Evolutionary conservation across 1,140 invertebrate genomes (phyloP).

Genomic region (Orius laevigatus): DNA sequence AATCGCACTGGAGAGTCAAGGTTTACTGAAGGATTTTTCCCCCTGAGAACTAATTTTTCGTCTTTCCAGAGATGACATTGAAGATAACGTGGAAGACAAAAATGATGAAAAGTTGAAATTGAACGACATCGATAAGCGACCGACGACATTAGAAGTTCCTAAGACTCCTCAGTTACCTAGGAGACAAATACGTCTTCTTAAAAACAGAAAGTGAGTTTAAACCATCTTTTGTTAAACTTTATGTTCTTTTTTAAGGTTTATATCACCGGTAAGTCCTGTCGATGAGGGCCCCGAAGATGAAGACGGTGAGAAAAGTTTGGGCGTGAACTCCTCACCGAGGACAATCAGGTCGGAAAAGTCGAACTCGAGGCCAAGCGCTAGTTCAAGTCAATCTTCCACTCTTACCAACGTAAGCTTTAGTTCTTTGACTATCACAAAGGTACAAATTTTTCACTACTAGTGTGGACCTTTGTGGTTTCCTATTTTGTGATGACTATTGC

Average conservation of each 20-base stretch:
- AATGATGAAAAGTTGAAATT: neutral
- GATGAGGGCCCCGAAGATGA: slow-evolving; percentile 15
- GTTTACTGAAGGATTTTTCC: neutral
- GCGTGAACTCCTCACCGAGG: too few relatives aligned
- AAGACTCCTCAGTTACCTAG: slow-evolving; percentile 10
- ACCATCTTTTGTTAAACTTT: neutral
- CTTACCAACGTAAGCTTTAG: slow-evolving; percentile 16
- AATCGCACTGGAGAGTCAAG: neutral
- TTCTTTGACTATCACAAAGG: neutral
- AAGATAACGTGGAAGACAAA: slow-evolving; percentile 4
- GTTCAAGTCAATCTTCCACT: slow-evolving; percentile 18
- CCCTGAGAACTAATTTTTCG: neutral
- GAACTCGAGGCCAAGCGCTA: slow-evolving; percentile 11
- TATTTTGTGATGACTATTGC: neutral
- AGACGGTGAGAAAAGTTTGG: too few relatives aligned
- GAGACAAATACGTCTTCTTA: slow-evolving; percentile 7
- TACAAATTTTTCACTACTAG: neutral
- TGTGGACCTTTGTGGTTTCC: too few relatives aligned
- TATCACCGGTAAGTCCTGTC: slow-evolving; percentile 20
- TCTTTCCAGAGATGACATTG: slow-evolving; percentile 6
- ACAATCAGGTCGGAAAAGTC: neutral
- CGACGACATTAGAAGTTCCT: slow-evolving; percentile 16
- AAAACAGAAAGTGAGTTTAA: slow-evolving; percentile 12
- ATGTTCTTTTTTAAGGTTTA: slow-evolving; percentile 17
- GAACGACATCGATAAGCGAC: slow-evolving; percentile 13